Evolutionary conservation across 2,797 vertebrate species (phyloP), one percentile per base, ranked within the genome.

Genomic region (Basileuterus tristriatus): DNA sequence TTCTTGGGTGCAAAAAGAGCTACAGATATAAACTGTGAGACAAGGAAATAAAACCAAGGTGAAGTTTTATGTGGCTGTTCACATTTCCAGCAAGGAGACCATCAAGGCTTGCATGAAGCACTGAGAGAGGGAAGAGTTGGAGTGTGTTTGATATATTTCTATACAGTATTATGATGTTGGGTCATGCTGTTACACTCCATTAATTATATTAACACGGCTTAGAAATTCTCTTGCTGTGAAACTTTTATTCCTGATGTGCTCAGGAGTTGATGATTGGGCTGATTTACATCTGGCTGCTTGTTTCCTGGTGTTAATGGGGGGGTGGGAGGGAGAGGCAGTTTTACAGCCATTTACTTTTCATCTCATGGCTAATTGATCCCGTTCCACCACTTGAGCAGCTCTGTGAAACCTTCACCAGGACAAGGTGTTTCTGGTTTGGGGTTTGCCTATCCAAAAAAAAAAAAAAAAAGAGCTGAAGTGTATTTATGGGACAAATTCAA

Each of bases 321-420:
- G 74, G 44, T 3, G 27, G 56, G 90, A 81, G 70, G 69, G 60
- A 47, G 88, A 96, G 72, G 80, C 14, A 10, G 65, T 56, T 90
- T 93, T 82, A 24, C 65, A 87, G 85, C 83, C 89, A 60, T 96
- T 96, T 82, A 56, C 90, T 97, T 95, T 90, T 83, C 76, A 84
- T 95, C 92, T 91, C 89, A 70, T 58, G 89, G 76, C 80, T 94
- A 81, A 88, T 90, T 85, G 76, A 86, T 96, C 83, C 78, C 21
- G 11, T 78, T 88, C 87, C 84, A 49, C 75, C 9, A 8, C 56
- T 82, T 17, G 74, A 64, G 86, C 30, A 70, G 50, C 78, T 69
- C 49, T 64, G n/a, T 34, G 84, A 55, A 80, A 87, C 90, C 59
- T 55, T 93, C 68, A 49, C 32, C 72, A 65, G 89, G 68, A 63